Evolutionary conservation across 2,797 vertebrate species (phyloP).

Genomic region (Hydrocynus forskahlii): DNA sequence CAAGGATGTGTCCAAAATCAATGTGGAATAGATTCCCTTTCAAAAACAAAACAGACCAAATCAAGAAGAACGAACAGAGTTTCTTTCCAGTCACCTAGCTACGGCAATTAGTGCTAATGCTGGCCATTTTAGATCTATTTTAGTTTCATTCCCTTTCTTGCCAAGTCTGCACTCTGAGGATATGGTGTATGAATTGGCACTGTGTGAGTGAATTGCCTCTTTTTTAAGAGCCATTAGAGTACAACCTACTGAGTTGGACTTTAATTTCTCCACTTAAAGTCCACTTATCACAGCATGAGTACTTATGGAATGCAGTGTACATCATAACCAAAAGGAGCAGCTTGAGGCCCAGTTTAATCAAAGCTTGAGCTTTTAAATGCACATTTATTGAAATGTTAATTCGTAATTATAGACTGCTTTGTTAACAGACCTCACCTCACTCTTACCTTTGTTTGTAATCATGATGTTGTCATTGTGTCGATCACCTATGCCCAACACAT

Average conservation of each 20-base stretch:
- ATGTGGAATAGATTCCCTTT: slow-evolving; percentile 84
- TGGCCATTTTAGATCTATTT: not conserved
- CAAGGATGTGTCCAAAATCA: slow-evolving; percentile 84
- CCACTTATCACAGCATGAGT: not conserved
- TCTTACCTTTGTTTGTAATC: slow-evolving; percentile 79
- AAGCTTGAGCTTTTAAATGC: not conserved
- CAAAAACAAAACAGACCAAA: slow-evolving; percentile 13
- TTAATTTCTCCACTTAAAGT: not conserved
- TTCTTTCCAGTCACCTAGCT: not conserved
- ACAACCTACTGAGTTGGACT: not conserved
- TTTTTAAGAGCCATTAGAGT: not conserved
- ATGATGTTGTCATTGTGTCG: slow-evolving; percentile 87
- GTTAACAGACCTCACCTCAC: not conserved
- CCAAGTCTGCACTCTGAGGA: not conserved
- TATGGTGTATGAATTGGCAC: not conserved
- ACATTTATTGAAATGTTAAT: not conserved
- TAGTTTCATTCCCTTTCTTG: not conserved
- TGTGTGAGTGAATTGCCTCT: not conserved
- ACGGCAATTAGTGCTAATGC: not conserved
- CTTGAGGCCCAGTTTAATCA: not conserved
- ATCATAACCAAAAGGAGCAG: not conserved
- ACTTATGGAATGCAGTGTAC: not conserved
- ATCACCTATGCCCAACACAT: slow-evolving; percentile 82
- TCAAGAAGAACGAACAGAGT: not conserved
- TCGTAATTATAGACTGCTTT: too few relatives aligned